Conservation (phyloP, 1,140 invertebrate species). For the Lucilia cuprina region DNA sequence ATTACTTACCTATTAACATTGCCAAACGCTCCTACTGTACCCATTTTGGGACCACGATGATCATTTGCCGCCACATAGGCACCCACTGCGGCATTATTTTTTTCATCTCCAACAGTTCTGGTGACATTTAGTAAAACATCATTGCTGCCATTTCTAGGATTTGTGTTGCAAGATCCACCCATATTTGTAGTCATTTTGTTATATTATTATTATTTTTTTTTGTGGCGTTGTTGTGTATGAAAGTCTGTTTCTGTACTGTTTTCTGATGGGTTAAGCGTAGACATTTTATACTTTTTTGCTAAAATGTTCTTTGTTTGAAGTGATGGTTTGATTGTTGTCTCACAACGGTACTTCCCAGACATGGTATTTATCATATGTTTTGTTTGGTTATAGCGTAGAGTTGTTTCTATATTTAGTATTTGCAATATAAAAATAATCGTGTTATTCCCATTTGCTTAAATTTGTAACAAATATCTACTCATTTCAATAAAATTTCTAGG, state of each 20-base stretch:
- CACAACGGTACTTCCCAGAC: no score
- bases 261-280: background rate
- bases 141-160: conserved; percentile 41
- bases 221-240: background rate
- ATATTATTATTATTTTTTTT: background rate
- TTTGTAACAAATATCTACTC: no score
- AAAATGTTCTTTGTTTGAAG: no score
- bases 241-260: background rate
- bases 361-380: no score
- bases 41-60: conserved; percentile 36
- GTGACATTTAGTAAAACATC: conserved; percentile 39
- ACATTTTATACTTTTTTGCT: background rate
- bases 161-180: background rate
- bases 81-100: conserved; percentile 42
- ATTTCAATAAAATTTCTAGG: no score
- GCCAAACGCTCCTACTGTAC: conserved; percentile 49
- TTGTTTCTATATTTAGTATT: no score
- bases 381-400: no score
- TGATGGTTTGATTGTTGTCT: no score
- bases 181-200: background rate
- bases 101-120: conserved; percentile 41
- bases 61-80: conserved; percentile 45
- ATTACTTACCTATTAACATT: conserved; percentile 47
- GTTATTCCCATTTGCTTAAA: no score
- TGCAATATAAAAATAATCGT: no score